Evolutionary conservation across 2,113 vertebrate genomes (phyloP).

Genomic region (Vanacampus margaritifer): DNA sequence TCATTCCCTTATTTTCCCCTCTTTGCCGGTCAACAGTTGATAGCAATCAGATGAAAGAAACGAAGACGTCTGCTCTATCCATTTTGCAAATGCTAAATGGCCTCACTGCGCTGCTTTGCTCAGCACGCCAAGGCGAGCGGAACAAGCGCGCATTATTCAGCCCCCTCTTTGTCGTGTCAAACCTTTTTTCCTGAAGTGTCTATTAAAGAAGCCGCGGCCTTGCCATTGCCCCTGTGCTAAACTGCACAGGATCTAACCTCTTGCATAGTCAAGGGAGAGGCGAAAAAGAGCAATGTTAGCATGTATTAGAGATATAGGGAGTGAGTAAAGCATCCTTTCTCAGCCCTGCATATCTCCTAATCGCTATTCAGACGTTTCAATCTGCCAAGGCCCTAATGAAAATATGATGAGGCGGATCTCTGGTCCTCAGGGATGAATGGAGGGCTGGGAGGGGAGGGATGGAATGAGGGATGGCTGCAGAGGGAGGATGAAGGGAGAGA

Average conservation of each 20-base stretch:
- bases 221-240: slow-evolving; percentile 51
- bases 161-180: slow-evolving; percentile 48
- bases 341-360: slow-evolving; percentile 60
- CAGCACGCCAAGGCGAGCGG: slow-evolving; percentile 49
- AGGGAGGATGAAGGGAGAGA: slow-evolving; percentile 72
- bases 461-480: slow-evolving; percentile 62
- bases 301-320: slow-evolving; percentile 60
- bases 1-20: slow-evolving; percentile 10
- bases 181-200: slow-evolving; percentile 59
- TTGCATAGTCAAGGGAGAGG: slow-evolving; percentile 6
- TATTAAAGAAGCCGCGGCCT: slow-evolving; percentile 63
- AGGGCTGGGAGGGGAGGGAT: slow-evolving; percentile 52
- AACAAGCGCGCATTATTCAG: slow-evolving; percentile 61
- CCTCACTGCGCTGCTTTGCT: slow-evolving; percentile 37
- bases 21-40: slow-evolving; percentile 44
- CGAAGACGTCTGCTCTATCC: slow-evolving; percentile 15
- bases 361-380: slow-evolving; percentile 70
- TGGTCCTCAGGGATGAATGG: slow-evolving; percentile 60
- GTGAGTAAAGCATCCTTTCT: slow-evolving; percentile 60
- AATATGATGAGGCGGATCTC: slow-evolving; percentile 74
- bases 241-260: slow-evolving; percentile 37
- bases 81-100: slow-evolving; percentile 58
- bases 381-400: slow-evolving; percentile 74
- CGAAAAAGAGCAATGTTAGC: not conserved
- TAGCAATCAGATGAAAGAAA: slow-evolving; percentile 51